Evolutionary conservation across 2,113 vertebrate genomes (phyloP).

Genomic region (Alexandromys fortis): DNA sequence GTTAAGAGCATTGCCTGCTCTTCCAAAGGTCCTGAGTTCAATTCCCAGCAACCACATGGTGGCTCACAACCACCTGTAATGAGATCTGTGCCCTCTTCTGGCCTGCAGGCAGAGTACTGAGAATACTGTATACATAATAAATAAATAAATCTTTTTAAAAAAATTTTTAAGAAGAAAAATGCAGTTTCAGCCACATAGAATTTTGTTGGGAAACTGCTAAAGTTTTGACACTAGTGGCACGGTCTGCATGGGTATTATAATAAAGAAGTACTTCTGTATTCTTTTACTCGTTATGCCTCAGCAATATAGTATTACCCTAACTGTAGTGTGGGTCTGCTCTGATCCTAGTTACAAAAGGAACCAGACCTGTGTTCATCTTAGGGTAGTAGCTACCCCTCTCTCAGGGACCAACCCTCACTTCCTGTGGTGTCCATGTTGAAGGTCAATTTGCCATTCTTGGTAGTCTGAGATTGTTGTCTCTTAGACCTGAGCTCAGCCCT

Average conservation of each 20-base stretch:
- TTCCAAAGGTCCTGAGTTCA: too few species aligned
- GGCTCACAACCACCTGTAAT: too few species aligned
- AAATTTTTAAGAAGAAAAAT: conserved; percentile 38
- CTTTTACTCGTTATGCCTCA: neutral
- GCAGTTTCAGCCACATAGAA: conserved; percentile 23
- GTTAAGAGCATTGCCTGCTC: too few species aligned
- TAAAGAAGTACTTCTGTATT: neutral
- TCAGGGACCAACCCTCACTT: neutral
- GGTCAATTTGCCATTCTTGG: neutral
- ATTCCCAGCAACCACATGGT: too few species aligned
- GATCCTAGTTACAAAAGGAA: neutral
- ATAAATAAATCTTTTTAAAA: too few species aligned
- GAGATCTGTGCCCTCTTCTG: too few species aligned
- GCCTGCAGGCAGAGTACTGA: too few species aligned
- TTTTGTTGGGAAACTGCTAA: neutral
- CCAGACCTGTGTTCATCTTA: neutral
- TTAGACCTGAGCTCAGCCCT: neutral
- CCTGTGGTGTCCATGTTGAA: neutral
- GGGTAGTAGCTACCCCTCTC: neutral
- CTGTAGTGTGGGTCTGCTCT: neutral
- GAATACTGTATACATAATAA: too few species aligned
- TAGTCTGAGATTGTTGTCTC: neutral
- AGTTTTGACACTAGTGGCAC: neutral
- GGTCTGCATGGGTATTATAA: neutral
- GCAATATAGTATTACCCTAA: neutral